Conservation (phyloP, 2,888 invertebrate genomes). For the Drosophila monieri region DNA sequence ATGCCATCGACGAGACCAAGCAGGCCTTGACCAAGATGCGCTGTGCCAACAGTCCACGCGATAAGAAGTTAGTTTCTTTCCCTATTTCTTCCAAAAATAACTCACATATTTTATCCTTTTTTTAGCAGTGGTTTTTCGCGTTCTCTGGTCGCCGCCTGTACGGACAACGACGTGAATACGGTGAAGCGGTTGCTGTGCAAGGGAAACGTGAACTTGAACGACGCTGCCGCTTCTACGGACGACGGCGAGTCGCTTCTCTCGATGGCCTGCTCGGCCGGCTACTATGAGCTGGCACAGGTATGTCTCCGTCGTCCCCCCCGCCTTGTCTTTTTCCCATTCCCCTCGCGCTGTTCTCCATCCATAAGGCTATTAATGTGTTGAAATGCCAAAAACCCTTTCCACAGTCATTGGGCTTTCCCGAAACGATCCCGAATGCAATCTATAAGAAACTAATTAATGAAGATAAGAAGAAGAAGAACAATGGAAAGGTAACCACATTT, state of each 20-base stretch:
- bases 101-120: neutral
- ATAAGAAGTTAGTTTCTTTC: slow-evolving; percentile 84
- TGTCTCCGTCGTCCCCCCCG: slow-evolving; percentile 12
- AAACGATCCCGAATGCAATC: slow-evolving; percentile 1
- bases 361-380: neutral
- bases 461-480: neutral
- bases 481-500: neutral
- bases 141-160: slow-evolving; percentile 95
- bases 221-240: slow-evolving; percentile 91
- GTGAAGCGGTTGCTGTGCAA: slow-evolving; percentile 96
- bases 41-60: slow-evolving; percentile 91
- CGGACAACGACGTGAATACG: slow-evolving; percentile 96
- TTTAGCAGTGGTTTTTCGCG: slow-evolving; percentile 85
- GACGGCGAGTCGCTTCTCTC: slow-evolving; percentile 98
- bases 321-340: neutral
- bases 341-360: neutral
- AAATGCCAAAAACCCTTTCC: neutral
- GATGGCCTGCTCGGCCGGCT: slow-evolving; percentile 98
- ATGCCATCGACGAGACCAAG: slow-evolving; percentile 98
- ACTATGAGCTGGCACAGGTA: slow-evolving; percentile 98
- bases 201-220: slow-evolving; percentile 94
- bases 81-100: neutral
- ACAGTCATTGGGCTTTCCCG: neutral
- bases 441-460: slow-evolving; percentile 1
- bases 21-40: slow-evolving; percentile 98